Evolutionary conservation across 1,140 invertebrate species (phyloP).

Genomic region (Aphelenchoides avenae): DNA sequence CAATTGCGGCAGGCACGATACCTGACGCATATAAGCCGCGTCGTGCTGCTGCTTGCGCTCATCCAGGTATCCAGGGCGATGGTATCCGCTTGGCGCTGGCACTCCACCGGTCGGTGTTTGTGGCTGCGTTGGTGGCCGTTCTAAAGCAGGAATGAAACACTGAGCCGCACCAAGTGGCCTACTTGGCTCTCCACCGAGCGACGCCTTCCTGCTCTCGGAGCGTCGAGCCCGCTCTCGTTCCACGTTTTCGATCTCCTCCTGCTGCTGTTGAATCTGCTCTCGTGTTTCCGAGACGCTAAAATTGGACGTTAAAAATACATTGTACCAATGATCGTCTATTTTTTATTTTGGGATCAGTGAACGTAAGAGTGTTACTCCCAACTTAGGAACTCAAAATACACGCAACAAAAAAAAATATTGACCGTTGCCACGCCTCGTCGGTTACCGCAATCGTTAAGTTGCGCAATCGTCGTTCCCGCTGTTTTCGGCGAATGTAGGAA

Average conservation of each 20-base stretch:
- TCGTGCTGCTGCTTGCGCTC: constrained; percentile 28
- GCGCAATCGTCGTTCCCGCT: constrained; percentile 50
- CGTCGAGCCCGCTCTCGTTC: not conserved
- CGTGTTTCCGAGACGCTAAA: not conserved
- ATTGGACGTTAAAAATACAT: not conserved
- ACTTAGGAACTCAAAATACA: not conserved
- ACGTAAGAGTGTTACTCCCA: too few relatives aligned
- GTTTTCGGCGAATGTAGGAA: constrained; percentile 56
- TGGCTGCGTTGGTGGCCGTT: not conserved
- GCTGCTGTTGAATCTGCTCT: not conserved
- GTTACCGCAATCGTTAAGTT: constrained; percentile 53
- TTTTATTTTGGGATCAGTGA: too few relatives aligned
- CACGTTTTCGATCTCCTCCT: not conserved
- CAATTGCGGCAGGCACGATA: not conserved
- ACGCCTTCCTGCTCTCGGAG: not conserved
- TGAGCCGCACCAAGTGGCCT: not conserved
- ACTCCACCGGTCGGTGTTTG: not conserved
- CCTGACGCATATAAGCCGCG: constrained; percentile 26
- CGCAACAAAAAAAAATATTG: constrained; percentile 3
- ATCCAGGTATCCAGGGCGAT: constrained; percentile 28
- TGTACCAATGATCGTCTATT: too few relatives aligned
- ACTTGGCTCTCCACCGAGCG: too few relatives aligned
- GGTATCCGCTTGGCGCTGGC: constrained; percentile 18
- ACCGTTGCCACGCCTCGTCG: constrained; percentile 40
- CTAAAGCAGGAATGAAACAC: not conserved